Evolutionary conservation across 1,140 invertebrate genomes (phyloP), one percentile per base, ranked within the genome.

Genomic region (Zaprionus nigranus): DNA sequence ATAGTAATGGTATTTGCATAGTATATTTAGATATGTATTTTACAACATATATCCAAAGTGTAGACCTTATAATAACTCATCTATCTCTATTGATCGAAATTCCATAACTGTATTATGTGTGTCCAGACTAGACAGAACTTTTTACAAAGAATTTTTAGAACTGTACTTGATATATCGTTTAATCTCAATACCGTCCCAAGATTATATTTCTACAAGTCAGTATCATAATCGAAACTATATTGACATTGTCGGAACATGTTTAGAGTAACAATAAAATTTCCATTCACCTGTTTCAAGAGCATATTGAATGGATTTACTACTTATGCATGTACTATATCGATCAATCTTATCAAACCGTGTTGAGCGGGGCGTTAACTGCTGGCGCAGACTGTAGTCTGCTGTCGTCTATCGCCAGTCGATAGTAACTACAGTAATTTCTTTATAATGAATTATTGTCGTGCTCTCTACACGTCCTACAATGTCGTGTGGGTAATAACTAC

Each of bases 401-500:
- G 30, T 65, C 40, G 58, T n/a, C 22, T 64, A n/a, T 24, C 11
- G 28, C n/a, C 51, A 54, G 22, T 13, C 28, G 26, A 28, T 34
- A 38, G 15, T 58, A 28, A 3, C 62, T 54, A n/a, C 22, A 36
- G 4, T 67, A 62, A 49, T 43, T 57, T 56, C 17, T 38, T 57
- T 28, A 13, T 46, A 70, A 69, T 74, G 65, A 74, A 62, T 70
- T 24, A 63, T 63, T 43, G 34, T 24, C 13, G 57, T 64, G 30
- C 51, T 53, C n/a, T 15, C 26, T 57, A 40, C 30, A 43, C 17
- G 59, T 34, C 58, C 58, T 60, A 30, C 7, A 64, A 43, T 66
- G 38, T 76, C 74, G 69, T 66, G 74, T 26, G 56, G 49, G 12
- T 57, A 76, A 73, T 73, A 38, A 57, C 62, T 40, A 57, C 58